Evolutionary conservation across 2,113 vertebrate genomes (phyloP).

Genomic region (Ammospiza nelsoni): DNA sequence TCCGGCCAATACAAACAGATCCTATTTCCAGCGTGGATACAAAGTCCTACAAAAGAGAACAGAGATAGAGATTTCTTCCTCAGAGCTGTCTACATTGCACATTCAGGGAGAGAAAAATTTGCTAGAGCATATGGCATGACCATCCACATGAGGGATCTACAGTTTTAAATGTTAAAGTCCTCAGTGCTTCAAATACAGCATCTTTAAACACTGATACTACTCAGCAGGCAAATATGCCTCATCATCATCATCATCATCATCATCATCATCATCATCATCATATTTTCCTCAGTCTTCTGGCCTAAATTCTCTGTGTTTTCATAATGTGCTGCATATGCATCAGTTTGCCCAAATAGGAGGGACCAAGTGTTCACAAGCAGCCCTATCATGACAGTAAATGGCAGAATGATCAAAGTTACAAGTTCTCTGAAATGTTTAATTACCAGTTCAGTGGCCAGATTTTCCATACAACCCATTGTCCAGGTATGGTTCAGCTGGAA

Average conservation of each 20-base stretch:
- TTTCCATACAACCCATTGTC: background rate
- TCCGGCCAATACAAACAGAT: background rate
- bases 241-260: background rate
- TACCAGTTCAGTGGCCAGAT: background rate
- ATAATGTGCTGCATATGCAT: background rate
- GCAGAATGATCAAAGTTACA: background rate
- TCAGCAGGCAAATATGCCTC: background rate
- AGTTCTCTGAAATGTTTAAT: background rate
- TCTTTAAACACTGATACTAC: background rate
- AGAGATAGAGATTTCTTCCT: background rate
- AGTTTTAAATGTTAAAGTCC: background rate
- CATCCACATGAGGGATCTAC: fast-evolving
- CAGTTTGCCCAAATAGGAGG: background rate
- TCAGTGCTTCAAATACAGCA: background rate
- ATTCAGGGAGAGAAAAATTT: background rate
- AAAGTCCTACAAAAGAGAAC: background rate
- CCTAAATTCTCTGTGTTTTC: background rate
- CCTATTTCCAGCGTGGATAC: background rate
- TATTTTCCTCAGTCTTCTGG: background rate
- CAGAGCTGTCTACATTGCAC: background rate
- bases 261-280: background rate
- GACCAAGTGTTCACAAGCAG: background rate
- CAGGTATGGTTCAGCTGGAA: background rate
- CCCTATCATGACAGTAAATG: background rate
- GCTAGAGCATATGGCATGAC: fast-evolving